Evolutionary conservation across 2,888 invertebrate species (phyloP).

Genomic region (Neoaliturus tenellus): DNA sequence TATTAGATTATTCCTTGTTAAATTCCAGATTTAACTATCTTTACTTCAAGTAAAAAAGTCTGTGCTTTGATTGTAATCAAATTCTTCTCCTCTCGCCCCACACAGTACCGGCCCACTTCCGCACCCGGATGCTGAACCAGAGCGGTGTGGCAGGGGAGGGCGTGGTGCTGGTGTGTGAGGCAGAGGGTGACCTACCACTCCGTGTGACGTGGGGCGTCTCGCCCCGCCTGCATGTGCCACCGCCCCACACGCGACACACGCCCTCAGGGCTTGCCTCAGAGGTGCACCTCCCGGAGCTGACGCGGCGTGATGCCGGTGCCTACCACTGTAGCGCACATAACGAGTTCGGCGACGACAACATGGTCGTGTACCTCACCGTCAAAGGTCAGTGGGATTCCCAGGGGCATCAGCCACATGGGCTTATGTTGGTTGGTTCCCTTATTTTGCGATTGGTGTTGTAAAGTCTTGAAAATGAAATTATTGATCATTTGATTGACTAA

Average conservation of each 20-base stretch:
- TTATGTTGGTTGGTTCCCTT: no score
- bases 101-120: constrained; percentile 72
- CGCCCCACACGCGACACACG: constrained; percentile 66
- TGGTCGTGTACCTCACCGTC: constrained; percentile 73
- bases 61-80: no score
- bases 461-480: no score
- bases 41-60: no score
- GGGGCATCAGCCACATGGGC: no score
- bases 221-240: constrained; percentile 61
- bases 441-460: background rate
- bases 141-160: constrained; percentile 66
- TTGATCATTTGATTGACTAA: background rate
- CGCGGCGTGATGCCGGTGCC: constrained; percentile 68
- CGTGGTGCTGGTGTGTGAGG: constrained; percentile 65
- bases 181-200: constrained; percentile 67
- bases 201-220: constrained; percentile 66
- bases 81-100: constrained; percentile 61
- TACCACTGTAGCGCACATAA: constrained; percentile 74
- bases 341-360: constrained; percentile 73
- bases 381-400: constrained; percentile 71
- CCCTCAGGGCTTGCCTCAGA: constrained; percentile 71
- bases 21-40: no score
- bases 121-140: constrained; percentile 64
- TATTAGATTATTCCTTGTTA: no score
- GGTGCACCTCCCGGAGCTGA: constrained; percentile 67